Evolutionary conservation across 1,140 invertebrate species (phyloP), one percentile per base, ranked within the genome.

Genomic region (Panulirus ornatus): DNA sequence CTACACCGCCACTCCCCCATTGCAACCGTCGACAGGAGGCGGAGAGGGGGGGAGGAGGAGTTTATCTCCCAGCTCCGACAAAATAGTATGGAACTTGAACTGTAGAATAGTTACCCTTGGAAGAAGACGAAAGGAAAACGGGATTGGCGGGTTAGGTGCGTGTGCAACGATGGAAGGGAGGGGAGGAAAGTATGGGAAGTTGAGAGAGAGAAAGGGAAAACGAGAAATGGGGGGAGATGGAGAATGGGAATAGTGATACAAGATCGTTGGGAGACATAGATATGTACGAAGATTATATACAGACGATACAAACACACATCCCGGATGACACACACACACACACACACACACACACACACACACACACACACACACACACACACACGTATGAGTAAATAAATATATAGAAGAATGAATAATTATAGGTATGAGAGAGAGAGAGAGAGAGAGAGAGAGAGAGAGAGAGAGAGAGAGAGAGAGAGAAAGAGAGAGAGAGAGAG

Each of bases 341-440:
- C n/a, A n/a, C n/a, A n/a, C n/a, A n/a, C n/a, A 63, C 58, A 63
- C 58, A 63, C 58, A 63, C 58, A 63, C 58, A 63, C 58, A 63
- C 58, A 63, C 58, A 63, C 58, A 63, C 58, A 63, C 58, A 63
- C 58, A 63, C 58, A 63, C 58, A 63, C 58, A 63, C 58, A 63
- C 58, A 63, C 58, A 63, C 58, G 27, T 27, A 63, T 27, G 27
- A 16, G 27, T 27, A 63, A 16, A 63, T 27, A 63, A 16, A 63
- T 27, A 63, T 27, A 63, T 27, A 63, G 19, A 63, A 16, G 27
- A 16, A 63, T 2, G 19, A 63, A 6, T 63, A 8, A 6, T 63
- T 22, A 6, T 63, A 63, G 8, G 19, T 2, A 6, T 63, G 27
- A 27, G 2, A 63, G 58, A 22, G 1, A 6, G 19, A 63, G 58